A percentile compares a stretch with the other conserved stretches of the same genome.
Evolutionary conservation across 2,113 vertebrate species (phyloP).

Genomic region (Todiramphus chloris): DNA sequence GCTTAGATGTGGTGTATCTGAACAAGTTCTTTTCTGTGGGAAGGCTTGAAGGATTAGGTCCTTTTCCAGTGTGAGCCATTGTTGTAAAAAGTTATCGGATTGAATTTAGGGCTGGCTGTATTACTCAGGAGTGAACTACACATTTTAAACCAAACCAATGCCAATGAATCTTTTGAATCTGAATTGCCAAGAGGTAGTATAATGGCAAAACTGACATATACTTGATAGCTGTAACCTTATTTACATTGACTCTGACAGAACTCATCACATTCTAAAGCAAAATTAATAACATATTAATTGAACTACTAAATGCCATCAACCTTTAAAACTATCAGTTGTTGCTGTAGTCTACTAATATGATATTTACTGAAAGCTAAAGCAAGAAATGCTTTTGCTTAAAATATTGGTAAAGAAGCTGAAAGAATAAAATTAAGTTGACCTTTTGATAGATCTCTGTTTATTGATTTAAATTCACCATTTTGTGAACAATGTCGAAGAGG

Average conservation of each 20-base stretch:
- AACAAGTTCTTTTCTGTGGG: neutral
- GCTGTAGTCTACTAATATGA: neutral
- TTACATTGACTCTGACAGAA: conserved; percentile 47
- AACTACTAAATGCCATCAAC: conserved; percentile 17
- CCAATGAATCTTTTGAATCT: conserved; percentile 2
- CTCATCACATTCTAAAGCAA: conserved; percentile 3
- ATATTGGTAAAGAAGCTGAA: conserved; percentile 43
- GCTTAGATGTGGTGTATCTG: rapidly evolving
- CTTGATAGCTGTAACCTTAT: conserved; percentile 63
- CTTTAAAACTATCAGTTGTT: neutral
- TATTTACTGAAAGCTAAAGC: conserved; percentile 25
- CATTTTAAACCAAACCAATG: neutral
- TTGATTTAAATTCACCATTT: conserved; percentile 78
- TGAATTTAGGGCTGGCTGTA: neutral
- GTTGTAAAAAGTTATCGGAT: neutral
- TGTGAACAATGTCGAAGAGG: conserved; percentile 71
- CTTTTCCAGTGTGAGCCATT: rapidly evolving
- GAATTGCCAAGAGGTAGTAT: conserved; percentile 16
- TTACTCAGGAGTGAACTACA: neutral
- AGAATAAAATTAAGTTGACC: conserved; percentile 77
- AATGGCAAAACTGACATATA: conserved; percentile 11
- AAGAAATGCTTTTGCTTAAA: conserved; percentile 64
- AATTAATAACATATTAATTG: conserved; percentile 54
- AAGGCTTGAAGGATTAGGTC: neutral
- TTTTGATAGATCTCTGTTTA: conserved; percentile 80